These are phyloP conservation scores for Anhinga anhinga DNA, from an alignment of 2,113 vertebrate genomes.

Conservation along the genomic window DNA sequence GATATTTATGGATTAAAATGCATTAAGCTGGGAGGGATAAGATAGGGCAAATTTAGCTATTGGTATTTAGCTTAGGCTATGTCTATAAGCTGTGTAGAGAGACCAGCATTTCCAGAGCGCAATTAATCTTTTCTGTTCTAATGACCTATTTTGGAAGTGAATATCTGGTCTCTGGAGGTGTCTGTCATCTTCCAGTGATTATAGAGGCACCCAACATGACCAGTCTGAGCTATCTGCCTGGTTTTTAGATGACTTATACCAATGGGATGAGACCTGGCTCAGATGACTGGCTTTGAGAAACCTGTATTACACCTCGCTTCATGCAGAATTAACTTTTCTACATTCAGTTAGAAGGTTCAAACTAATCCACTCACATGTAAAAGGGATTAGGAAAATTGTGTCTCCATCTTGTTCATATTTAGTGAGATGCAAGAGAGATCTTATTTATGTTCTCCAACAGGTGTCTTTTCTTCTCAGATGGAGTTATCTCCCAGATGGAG, in stretches of 20 bases:
- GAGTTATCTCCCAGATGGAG: neutral
- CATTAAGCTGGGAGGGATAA: neutral
- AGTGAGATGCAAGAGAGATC: neutral
- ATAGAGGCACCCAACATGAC: neutral
- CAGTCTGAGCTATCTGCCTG: neutral
- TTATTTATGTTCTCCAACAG: neutral
- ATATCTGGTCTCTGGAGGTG: neutral
- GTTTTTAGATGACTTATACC: neutral
- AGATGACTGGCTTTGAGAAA: neutral
- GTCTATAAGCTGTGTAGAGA: neutral
- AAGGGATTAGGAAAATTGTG: neutral
- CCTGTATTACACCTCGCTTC: neutral
- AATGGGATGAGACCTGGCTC: neutral
- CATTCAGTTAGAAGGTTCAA: neutral
- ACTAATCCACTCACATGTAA: neutral
- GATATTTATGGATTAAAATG: neutral
- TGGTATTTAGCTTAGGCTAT: neutral
- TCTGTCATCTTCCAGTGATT: neutral
- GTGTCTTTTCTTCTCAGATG: neutral
- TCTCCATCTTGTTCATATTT: neutral
- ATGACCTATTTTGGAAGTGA: neutral
- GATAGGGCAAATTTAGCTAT: neutral
- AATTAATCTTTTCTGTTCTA: neutral
- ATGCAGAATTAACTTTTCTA: neutral
- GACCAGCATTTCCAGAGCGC: neutral